Conservation (phyloP, 2,888 invertebrate genomes). For the Geophilus truncorum region DNA sequence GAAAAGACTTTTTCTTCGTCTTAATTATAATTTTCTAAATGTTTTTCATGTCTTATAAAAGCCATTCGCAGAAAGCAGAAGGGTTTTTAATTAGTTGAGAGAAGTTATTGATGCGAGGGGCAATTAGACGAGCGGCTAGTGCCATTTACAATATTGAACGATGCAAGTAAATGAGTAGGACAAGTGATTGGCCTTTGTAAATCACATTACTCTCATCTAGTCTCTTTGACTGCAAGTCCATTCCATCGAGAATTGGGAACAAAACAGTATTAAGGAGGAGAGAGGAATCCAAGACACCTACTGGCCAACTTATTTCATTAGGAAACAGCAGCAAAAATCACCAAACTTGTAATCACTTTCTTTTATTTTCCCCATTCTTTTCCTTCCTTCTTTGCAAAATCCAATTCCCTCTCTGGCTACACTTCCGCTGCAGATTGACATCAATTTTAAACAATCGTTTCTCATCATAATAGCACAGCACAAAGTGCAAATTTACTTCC, state of each 20-base stretch:
- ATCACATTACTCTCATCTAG: not conserved
- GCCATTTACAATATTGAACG: not conserved
- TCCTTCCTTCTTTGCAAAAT: constrained; percentile 13
- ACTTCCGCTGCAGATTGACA: constrained; percentile 3
- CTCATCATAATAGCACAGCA: not conserved
- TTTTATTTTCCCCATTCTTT: not conserved
- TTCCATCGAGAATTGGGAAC: constrained; percentile 2
- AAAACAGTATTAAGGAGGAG: constrained; percentile 4
- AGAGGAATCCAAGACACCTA: not conserved
- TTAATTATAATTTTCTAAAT: not conserved
- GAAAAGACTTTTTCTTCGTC: too few relatives aligned
- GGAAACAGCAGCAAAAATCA: constrained; percentile 20
- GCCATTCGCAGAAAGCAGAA: not conserved
- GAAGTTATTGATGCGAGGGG: not conserved
- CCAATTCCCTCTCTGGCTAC: not conserved
- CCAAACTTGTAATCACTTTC: constrained; percentile 12
- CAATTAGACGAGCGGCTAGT: not conserved
- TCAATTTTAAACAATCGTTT: not conserved
- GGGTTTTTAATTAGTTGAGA: not conserved
- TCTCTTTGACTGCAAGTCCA: not conserved
- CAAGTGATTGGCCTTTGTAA: constrained; percentile 12
- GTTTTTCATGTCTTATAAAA: not conserved
- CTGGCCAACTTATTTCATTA: constrained; percentile 12
- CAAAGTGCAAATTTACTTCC: not conserved
- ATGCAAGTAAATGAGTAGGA: not conserved